phyloP scores from a whole-genome alignment of 2,113 vertebrate genomes.

The Labeo catla region DNA sequence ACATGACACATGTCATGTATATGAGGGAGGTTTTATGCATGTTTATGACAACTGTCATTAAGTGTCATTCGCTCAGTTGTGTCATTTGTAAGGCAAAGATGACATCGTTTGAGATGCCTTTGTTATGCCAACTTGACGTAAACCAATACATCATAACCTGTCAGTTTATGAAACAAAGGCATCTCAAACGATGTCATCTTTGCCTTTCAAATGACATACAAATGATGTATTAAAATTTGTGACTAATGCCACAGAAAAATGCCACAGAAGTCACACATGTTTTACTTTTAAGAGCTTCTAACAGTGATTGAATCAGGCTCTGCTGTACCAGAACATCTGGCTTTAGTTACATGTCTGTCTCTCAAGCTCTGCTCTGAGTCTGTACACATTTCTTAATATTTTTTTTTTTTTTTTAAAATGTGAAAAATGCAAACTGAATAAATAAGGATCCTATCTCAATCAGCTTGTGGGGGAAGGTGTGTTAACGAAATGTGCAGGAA shows the following conservation, averaged over 20 bases:
- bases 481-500: background rate
- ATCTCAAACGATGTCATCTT: too few species aligned
- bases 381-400: background rate
- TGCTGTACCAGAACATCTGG: background rate
- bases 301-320: background rate
- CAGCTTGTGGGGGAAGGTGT: background rate
- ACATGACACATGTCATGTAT: too few species aligned
- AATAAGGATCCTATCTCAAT: background rate
- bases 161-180: too few species aligned
- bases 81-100: too few species aligned
- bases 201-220: too few species aligned
- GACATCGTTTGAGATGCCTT: too few species aligned
- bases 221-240: background rate
- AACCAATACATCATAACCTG: too few species aligned
- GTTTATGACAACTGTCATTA: too few species aligned
- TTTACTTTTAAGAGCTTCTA: background rate
- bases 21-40: too few species aligned
- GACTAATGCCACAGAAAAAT: background rate
- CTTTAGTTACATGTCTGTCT: background rate
- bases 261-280: background rate
- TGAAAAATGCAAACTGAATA: background rate
- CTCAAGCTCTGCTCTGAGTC: background rate
- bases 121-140: too few species aligned
- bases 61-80: too few species aligned
- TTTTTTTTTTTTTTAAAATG: background rate